Percentiles rank a stretch among this genome's conserved stretches.
Conservation (phyloP, 2,113 vertebrate genomes). For the Vidua macroura region DNA sequence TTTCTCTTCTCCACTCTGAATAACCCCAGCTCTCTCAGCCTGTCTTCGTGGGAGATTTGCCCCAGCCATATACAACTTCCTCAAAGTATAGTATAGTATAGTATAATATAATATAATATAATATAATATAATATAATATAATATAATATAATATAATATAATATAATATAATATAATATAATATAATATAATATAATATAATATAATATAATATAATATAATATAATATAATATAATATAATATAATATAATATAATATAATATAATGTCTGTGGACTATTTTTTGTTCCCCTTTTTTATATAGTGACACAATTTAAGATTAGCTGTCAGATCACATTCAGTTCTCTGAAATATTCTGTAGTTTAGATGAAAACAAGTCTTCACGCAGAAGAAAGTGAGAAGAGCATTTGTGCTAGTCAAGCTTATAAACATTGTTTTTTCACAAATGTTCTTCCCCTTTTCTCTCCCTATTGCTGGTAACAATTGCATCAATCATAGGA, state of each 20-base stretch:
- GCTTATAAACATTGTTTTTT: not conserved
- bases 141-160: too few relatives aligned
- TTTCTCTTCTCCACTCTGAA: not conserved
- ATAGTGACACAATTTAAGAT: conserved; percentile 54
- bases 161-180: too few relatives aligned
- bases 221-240: too few relatives aligned
- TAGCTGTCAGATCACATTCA: conserved; percentile 56
- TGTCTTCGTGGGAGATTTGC: not conserved
- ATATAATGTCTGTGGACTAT: not conserved
- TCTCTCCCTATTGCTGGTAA: not conserved
- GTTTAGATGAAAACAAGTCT: conserved; percentile 46
- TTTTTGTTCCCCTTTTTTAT: conserved; percentile 11
- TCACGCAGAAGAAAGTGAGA: conserved; percentile 29
- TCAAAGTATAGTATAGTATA: not conserved
- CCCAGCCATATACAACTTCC: not conserved
- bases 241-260: not conserved
- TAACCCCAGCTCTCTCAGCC: not conserved
- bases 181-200: too few relatives aligned
- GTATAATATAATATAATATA: too few relatives aligned
- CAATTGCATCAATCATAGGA: conserved; percentile 1
- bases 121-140: too few relatives aligned
- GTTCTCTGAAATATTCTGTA: conserved; percentile 30
- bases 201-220: too few relatives aligned
- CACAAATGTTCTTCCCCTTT: not conserved
- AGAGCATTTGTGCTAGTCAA: conserved; percentile 16